phyloP scores from a whole-genome alignment of 2,888 invertebrate genomes.

The Oligia strigilis region DNA sequence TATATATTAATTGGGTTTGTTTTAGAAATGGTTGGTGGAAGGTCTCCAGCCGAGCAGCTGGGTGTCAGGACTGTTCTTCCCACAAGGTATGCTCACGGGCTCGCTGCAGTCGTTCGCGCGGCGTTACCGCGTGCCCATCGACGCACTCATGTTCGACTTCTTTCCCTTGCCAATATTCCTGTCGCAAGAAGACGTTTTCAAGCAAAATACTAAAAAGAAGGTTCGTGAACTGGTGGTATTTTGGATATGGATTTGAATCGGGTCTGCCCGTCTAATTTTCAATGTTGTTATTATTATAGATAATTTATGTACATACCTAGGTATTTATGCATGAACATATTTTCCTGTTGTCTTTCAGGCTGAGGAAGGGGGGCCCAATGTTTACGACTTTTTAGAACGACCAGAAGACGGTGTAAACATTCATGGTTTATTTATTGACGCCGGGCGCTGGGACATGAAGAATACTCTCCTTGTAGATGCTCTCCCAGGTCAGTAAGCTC shows the following conservation, averaged over 20 bases:
- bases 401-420: slow-evolving; percentile 93
- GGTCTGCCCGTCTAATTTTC: background rate
- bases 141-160: slow-evolving; percentile 96
- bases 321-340: background rate
- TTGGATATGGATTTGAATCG: background rate
- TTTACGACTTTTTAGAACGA: slow-evolving; percentile 89
- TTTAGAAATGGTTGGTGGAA: slow-evolving; percentile 92
- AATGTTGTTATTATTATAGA: background rate
- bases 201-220: slow-evolving; percentile 77
- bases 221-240: slow-evolving; percentile 50
- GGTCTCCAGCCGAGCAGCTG: slow-evolving; percentile 96
- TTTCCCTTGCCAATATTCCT: slow-evolving; percentile 90
- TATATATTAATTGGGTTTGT: slow-evolving; percentile 48
- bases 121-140: slow-evolving; percentile 96
- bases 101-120: slow-evolving; percentile 97
- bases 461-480: slow-evolving; percentile 94
- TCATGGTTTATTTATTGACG: slow-evolving; percentile 96
- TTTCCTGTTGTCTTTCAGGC: slow-evolving; percentile 36
- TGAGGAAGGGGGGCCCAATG: slow-evolving; percentile 77
- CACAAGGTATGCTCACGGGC: slow-evolving; percentile 97
- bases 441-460: slow-evolving; percentile 95
- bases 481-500: slow-evolving; percentile 89
- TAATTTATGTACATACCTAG: background rate
- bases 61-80: slow-evolving; percentile 98
- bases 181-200: slow-evolving; percentile 93